Conservation (phyloP, 2,888 invertebrate genomes). For the Thymelicus sylvestris region DNA sequence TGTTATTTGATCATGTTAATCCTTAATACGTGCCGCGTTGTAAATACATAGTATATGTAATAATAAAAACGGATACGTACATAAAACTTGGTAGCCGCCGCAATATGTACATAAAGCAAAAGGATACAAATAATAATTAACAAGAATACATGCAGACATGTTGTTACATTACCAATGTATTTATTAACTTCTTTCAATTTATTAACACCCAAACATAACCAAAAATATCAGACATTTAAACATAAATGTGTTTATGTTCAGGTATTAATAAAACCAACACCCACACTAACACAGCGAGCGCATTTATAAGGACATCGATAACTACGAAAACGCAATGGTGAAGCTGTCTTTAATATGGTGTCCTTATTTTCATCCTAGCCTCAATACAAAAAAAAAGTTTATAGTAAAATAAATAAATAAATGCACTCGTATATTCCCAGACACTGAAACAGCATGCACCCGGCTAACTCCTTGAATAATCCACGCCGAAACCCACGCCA, state of each 20-base stretch:
- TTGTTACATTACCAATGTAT: conserved; percentile 19
- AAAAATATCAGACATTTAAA: not conserved
- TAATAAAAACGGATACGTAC: conserved; percentile 20
- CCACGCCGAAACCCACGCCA: not conserved
- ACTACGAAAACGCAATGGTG: not conserved
- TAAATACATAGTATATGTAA: conserved; percentile 4
- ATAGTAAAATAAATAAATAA: not conserved
- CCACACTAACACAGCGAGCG: not conserved
- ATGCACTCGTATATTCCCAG: not conserved
- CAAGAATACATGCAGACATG: conserved; percentile 15
- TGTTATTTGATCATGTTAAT: not conserved
- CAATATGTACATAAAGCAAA: conserved; percentile 24
- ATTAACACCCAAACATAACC: not conserved
- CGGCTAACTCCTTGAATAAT: not conserved
- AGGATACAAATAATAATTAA: conserved; percentile 18
- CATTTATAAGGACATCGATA: not conserved
- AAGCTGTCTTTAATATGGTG: too few species aligned
- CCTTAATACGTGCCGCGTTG: not conserved
- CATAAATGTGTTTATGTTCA: not conserved
- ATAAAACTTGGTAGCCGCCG: conserved; percentile 17
- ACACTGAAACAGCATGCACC: not conserved
- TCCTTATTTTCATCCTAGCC: too few species aligned
- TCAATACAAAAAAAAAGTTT: too few species aligned
- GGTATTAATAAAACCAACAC: not conserved
- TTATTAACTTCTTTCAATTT: not conserved